Evolutionary conservation across 1,140 invertebrate species (phyloP).

Genomic region (Drosophila lini): DNA sequence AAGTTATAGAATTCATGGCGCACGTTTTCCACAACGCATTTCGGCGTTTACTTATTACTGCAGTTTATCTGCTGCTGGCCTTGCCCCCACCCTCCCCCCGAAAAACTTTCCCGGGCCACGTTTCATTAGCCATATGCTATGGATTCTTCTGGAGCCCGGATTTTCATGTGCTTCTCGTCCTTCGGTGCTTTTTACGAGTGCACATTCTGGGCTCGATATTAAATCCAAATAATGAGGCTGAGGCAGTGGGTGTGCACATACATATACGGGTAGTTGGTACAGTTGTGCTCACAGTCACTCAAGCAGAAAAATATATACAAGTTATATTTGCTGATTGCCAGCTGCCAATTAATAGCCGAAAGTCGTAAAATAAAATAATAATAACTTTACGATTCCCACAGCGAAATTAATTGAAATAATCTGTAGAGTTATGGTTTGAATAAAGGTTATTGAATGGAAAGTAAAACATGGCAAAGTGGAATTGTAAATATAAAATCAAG

Average conservation of each 20-base stretch:
- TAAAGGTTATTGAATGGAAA: conserved; percentile 13
- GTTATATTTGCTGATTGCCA: conserved; percentile 1
- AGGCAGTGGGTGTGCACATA: conserved; percentile 9
- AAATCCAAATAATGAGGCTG: conserved; percentile 29
- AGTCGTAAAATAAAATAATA: conserved; percentile 24
- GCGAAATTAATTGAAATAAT: conserved; percentile 25
- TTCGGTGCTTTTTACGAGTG: conserved; percentile 42
- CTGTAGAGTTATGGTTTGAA: background rate
- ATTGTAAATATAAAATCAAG: background rate
- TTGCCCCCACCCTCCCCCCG: background rate
- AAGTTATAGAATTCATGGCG: conserved; percentile 77
- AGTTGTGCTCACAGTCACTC: conserved; percentile 2
- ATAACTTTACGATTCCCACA: conserved; percentile 2
- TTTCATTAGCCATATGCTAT: conserved; percentile 68
- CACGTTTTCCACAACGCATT: conserved; percentile 66
- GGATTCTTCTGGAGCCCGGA: background rate
- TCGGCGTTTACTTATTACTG: conserved; percentile 72
- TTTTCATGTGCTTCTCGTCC: conserved; percentile 9
- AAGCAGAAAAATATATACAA: conserved; percentile 11
- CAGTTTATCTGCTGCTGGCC: conserved; percentile 52
- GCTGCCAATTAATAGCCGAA: conserved; percentile 22
- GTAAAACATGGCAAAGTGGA: background rate
- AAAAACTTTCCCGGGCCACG: conserved; percentile 47
- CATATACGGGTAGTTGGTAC: background rate
- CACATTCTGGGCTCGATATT: conserved; percentile 45